These are phyloP conservation scores for Graptemys geographica DNA, from an alignment of 2,797 vertebrate species.

Conservation along the genomic window DNA sequence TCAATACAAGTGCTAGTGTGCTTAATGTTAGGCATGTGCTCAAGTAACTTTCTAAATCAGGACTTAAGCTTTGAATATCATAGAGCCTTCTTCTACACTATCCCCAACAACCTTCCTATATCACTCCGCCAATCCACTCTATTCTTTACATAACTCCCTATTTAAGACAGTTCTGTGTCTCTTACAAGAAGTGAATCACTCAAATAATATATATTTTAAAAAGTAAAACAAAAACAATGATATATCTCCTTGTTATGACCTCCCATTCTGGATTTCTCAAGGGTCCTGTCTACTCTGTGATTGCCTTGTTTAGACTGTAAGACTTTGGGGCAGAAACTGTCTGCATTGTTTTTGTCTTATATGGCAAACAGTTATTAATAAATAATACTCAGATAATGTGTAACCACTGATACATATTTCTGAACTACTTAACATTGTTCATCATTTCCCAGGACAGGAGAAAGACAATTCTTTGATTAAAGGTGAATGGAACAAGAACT, in stretches of 20 bases:
- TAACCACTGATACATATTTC: background rate
- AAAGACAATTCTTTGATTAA: background rate
- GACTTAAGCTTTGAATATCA: background rate
- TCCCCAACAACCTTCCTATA: background rate
- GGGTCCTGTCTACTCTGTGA: background rate
- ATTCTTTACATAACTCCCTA: background rate
- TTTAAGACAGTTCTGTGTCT: background rate
- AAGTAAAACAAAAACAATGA: background rate
- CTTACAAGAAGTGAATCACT: background rate
- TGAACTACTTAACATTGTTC: background rate
- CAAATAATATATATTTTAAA: background rate
- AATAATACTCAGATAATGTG: background rate
- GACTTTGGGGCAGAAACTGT: background rate
- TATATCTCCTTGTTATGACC: background rate
- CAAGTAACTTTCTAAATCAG: rapidly evolving
- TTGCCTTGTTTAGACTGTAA: background rate
- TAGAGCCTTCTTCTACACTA: rapidly evolving
- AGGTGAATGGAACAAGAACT: background rate
- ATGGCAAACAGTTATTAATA: background rate
- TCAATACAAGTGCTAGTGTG: rapidly evolving
- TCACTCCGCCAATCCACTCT: background rate
- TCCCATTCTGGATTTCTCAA: background rate
- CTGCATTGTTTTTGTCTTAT: background rate
- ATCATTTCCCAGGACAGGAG: background rate
- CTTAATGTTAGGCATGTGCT: rapidly evolving